phyloP scores from a whole-genome alignment of 2,888 invertebrate species.

The Germaria angustata region DNA sequence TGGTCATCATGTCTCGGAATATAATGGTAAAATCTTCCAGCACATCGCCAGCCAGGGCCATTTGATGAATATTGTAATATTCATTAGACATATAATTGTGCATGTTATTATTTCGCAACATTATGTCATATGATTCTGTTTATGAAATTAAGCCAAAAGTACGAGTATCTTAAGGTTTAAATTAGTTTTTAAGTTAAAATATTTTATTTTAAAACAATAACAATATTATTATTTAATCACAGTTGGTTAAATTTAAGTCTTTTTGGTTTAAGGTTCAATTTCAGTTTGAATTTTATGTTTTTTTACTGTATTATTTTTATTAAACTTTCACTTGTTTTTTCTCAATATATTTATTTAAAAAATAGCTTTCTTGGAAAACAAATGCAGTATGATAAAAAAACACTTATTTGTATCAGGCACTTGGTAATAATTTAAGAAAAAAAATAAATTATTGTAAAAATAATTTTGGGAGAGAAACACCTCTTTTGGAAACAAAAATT shows the following conservation, averaged over 20 bases:
- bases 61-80: slow-evolving; percentile 82
- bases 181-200: neutral
- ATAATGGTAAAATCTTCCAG: slow-evolving; percentile 87
- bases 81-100: slow-evolving; percentile 84
- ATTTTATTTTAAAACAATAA: slow-evolving; percentile 50
- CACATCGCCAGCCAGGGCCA: slow-evolving; percentile 84
- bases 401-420: neutral
- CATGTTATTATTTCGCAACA: slow-evolving; percentile 75
- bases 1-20: slow-evolving; percentile 85
- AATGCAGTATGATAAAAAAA: slow-evolving; percentile 7
- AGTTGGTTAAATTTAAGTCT: slow-evolving; percentile 51
- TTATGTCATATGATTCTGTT: slow-evolving; percentile 67
- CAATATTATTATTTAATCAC: slow-evolving; percentile 45
- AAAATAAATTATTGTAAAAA: neutral
- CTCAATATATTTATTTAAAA: neutral
- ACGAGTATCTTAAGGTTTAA: slow-evolving; percentile 24
- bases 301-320: slow-evolving; percentile 30
- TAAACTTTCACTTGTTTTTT: slow-evolving; percentile 67
- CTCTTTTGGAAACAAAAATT: slow-evolving; percentile 67
- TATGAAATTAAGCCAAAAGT: neutral
- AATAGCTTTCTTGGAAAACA: slow-evolving; percentile 10
- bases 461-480: slow-evolving; percentile 2
- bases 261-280: slow-evolving; percentile 28
- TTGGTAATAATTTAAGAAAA: neutral
- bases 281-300: slow-evolving; percentile 40